phyloP scores from a whole-genome alignment of 2,888 invertebrate species.

The Scaptomyza parva region DNA sequence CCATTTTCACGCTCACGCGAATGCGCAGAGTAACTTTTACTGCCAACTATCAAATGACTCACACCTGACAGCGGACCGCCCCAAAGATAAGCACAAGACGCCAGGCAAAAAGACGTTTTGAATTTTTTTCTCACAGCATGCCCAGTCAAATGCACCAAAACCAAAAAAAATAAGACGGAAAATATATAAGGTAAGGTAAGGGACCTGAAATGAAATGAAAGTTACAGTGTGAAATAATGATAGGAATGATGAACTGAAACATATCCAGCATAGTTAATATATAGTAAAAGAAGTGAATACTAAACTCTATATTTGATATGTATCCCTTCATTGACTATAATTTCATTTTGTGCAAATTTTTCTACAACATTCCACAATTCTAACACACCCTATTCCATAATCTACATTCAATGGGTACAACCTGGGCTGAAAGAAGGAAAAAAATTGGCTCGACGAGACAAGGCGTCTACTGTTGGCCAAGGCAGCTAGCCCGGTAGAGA shows the following conservation, averaged over 20 bases:
- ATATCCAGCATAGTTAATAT: conserved; percentile 10
- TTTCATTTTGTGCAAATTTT: too few relatives aligned
- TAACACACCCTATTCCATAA: neutral
- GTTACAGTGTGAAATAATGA: neutral
- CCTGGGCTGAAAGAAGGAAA: neutral
- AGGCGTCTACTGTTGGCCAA: conserved; percentile 24
- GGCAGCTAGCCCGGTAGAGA: neutral
- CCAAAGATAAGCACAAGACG: conserved; percentile 70
- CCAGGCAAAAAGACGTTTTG: conserved; percentile 62
- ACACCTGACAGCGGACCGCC: conserved; percentile 64
- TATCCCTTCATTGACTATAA: too few relatives aligned
- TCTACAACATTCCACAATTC: too few relatives aligned
- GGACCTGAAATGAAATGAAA: neutral
- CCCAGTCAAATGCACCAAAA: conserved; percentile 18
- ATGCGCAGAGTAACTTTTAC: conserved; percentile 74
- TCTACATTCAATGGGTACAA: neutral
- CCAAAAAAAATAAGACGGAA: too few relatives aligned
- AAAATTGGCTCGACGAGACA: conserved; percentile 5
- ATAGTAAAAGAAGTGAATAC: too few relatives aligned
- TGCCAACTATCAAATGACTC: conserved; percentile 75
- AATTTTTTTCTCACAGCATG: conserved; percentile 56
- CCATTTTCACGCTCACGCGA: conserved; percentile 82
- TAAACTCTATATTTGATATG: too few relatives aligned
- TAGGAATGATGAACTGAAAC: neutral
- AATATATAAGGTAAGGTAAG: too few relatives aligned